These are phyloP conservation scores for Camelus dromedarius DNA, from an alignment of 2,113 vertebrate species.

Conservation along the genomic window DNA sequence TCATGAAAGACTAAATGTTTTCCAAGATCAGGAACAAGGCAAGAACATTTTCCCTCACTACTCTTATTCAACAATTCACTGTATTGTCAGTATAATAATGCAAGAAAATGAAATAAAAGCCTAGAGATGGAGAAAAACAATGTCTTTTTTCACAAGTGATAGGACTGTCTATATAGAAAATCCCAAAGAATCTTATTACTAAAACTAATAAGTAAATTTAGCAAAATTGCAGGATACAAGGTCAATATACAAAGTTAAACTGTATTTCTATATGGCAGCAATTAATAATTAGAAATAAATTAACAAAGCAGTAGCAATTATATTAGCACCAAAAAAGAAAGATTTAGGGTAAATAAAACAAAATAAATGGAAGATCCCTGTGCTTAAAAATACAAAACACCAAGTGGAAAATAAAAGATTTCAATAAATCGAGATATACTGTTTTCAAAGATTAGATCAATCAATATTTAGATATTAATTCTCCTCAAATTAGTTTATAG, in stretches of 20 bases:
- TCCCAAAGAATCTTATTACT: not conserved
- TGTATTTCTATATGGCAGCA: constrained; percentile 3
- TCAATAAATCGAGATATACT: not conserved
- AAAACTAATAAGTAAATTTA: not conserved
- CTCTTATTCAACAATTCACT: not conserved
- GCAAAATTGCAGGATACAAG: not conserved
- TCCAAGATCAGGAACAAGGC: not conserved
- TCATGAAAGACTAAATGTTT: constrained; percentile 5
- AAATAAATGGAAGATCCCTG: not conserved
- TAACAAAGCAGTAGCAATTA: constrained; percentile 7
- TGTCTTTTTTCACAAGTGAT: not conserved
- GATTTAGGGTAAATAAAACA: not conserved
- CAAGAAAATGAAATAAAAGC: not conserved
- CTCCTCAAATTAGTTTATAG: not conserved
- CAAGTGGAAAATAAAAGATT: not conserved
- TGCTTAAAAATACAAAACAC: constrained; percentile 49
- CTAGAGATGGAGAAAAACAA: not conserved
- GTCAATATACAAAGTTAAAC: constrained; percentile 39
- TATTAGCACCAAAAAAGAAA: constrained; percentile 20
- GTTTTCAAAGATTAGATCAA: constrained; percentile 16
- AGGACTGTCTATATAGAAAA: not conserved
- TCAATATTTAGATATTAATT: constrained; percentile 38
- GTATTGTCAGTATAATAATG: not conserved
- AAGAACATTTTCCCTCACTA: not conserved
- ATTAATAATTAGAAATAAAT: constrained; percentile 39